Evolutionary conservation across 2,888 invertebrate genomes (phyloP).

Genomic region (Nycteola revayana): DNA sequence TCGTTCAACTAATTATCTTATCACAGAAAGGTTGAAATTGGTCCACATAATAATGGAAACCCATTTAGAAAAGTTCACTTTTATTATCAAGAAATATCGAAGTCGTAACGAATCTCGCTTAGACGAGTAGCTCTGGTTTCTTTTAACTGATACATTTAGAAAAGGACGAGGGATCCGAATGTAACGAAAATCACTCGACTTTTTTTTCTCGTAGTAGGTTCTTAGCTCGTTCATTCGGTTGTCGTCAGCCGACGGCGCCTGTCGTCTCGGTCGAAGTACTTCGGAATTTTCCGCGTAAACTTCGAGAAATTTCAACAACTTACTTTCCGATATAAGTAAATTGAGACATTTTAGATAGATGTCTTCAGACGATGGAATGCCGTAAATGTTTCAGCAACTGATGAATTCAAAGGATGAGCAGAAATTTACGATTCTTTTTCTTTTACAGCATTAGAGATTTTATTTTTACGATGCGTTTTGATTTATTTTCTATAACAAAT

Average conservation of each 20-base stretch:
- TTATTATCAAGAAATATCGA: conserved; percentile 17
- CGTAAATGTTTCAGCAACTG: conserved; percentile 12
- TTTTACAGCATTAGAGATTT: neutral
- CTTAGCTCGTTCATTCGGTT: conserved; percentile 45
- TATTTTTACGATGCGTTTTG: neutral
- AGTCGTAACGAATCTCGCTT: conserved; percentile 21
- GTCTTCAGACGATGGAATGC: conserved; percentile 4
- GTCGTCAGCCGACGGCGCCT: conserved; percentile 40
- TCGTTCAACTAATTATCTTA: conserved; percentile 40
- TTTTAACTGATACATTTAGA: conserved; percentile 18
- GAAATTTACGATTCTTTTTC: neutral
- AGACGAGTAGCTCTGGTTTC: conserved; percentile 16
- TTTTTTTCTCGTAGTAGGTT: conserved; percentile 15
- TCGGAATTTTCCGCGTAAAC: conserved; percentile 42
- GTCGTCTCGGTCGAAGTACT: conserved; percentile 37
- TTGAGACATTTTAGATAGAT: conserved; percentile 27
- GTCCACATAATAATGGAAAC: conserved; percentile 38
- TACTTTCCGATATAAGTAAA: conserved; percentile 25
- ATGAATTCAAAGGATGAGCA: neutral
- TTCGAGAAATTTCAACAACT: conserved; percentile 41
- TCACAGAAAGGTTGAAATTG: conserved; percentile 35
- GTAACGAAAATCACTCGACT: conserved; percentile 23
- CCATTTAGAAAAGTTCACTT: conserved; percentile 13
- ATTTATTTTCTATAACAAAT: no score
- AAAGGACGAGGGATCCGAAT: conserved; percentile 22